These are phyloP conservation scores for Drosophila paranaensis DNA, from an alignment of 2,888 invertebrate genomes.

Conservation along the genomic window DNA sequence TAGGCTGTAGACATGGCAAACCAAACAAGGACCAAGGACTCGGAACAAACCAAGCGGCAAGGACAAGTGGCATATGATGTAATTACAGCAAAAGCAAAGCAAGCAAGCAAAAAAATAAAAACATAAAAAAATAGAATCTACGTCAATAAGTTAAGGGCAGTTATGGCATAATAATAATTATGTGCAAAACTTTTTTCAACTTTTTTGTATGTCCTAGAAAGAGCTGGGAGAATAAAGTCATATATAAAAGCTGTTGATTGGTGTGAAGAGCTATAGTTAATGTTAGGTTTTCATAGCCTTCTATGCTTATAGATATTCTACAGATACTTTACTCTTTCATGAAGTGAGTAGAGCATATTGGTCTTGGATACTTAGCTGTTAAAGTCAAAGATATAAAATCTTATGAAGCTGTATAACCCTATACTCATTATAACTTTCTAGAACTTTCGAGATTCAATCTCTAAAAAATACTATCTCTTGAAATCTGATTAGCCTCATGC, in stretches of 20 bases:
- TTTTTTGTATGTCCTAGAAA: not conserved
- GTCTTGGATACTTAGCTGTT: no score
- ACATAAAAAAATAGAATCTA: conserved; percentile 7
- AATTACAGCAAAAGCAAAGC: conserved; percentile 29
- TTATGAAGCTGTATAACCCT: no score
- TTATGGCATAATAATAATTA: conserved; percentile 12
- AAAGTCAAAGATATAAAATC: no score
- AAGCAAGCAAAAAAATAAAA: not conserved
- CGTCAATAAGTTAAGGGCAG: conserved; percentile 15
- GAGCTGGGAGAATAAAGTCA: not conserved
- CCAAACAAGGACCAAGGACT: conserved; percentile 33
- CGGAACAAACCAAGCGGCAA: conserved; percentile 22
- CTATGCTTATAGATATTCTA: no score
- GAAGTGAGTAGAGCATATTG: no score
- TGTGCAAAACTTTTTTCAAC: conserved; percentile 17
- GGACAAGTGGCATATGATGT: conserved; percentile 45
- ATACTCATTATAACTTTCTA: no score
- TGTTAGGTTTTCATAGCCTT: no score
- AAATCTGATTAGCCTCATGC: not conserved
- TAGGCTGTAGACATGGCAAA: conserved; percentile 8
- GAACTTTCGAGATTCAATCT: not conserved
- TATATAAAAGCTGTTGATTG: no score
- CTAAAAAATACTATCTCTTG: not conserved
- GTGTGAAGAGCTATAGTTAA: no score
- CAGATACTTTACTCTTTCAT: no score